Conservation (phyloP, 2,113 vertebrate genomes). For the Aptenodytes patagonicus region DNA sequence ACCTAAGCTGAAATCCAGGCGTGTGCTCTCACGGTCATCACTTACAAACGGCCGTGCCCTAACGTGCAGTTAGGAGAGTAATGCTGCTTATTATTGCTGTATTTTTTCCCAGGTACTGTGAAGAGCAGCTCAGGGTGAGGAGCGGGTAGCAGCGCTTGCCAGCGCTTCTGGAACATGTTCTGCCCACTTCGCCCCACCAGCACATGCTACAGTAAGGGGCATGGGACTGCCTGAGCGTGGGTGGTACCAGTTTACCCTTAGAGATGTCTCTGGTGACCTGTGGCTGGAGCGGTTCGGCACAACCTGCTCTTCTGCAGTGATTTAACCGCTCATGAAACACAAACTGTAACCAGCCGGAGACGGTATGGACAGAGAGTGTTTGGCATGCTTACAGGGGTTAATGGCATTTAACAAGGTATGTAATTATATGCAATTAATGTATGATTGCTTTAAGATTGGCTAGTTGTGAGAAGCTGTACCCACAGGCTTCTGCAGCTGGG, state of each 20-base stretch:
- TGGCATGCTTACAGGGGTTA: neutral
- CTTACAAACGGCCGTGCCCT: accelerated
- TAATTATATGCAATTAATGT: neutral
- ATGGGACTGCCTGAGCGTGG: too few species aligned
- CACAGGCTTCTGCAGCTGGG: neutral
- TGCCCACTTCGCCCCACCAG: neutral
- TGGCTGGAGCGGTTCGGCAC: neutral
- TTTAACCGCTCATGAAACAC: neutral
- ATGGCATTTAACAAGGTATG: neutral
- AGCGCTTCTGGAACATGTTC: accelerated
- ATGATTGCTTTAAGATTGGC: neutral
- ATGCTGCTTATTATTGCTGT: neutral
- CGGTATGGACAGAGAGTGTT: accelerated
- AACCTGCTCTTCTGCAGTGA: accelerated
- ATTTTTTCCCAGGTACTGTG: neutral
- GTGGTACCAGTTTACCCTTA: too few species aligned
- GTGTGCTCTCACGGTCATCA: accelerated
- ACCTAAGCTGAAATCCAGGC: neutral
- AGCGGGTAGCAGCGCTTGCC: too few species aligned
- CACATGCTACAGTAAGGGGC: too few species aligned
- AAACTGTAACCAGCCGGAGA: neutral
- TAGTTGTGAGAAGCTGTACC: neutral
- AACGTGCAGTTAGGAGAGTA: accelerated
- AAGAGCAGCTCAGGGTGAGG: neutral
- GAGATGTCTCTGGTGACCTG: neutral